A percentile compares a stretch with the other conserved stretches of the same genome.
phyloP scores from a whole-genome alignment of 2,888 invertebrate genomes.

The Perizoma affinitatum region DNA sequence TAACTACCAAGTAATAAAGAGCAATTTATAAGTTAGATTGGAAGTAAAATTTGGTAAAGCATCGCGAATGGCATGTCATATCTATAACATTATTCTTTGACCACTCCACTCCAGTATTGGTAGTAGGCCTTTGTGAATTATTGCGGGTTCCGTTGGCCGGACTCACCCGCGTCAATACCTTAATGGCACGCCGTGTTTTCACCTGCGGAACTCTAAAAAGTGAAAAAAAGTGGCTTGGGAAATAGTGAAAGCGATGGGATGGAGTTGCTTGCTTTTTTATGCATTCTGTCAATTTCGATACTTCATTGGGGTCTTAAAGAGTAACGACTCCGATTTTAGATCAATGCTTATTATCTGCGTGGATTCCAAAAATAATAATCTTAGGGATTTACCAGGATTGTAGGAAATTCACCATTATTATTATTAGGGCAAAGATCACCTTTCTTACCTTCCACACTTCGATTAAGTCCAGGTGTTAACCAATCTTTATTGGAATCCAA shows the following conservation, averaged over 20 bases:
- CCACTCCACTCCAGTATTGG: conserved; percentile 61
- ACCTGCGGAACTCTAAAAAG: conserved; percentile 66
- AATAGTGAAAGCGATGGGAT: conserved; percentile 48
- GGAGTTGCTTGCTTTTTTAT: conserved; percentile 32
- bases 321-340: background rate
- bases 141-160: conserved; percentile 67
- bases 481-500: no score
- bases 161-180: conserved; percentile 71
- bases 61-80: background rate
- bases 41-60: background rate
- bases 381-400: no score
- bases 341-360: no score
- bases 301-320: conserved; percentile 1
- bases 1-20: no score
- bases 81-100: conserved; percentile 46
- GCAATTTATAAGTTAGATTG: no score
- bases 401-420: no score
- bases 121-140: conserved; percentile 80
- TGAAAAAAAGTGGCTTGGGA: conserved; percentile 60
- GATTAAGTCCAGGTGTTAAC: no score
- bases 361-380: no score
- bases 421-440: no score
- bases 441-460: no score
- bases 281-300: conserved; percentile 13
- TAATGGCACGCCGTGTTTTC: conserved; percentile 70